A percentile compares a stretch with the other conserved stretches of the same genome.
phyloP scores from a whole-genome alignment of 1,140 invertebrate species.

The Bombus pyrosoma region DNA sequence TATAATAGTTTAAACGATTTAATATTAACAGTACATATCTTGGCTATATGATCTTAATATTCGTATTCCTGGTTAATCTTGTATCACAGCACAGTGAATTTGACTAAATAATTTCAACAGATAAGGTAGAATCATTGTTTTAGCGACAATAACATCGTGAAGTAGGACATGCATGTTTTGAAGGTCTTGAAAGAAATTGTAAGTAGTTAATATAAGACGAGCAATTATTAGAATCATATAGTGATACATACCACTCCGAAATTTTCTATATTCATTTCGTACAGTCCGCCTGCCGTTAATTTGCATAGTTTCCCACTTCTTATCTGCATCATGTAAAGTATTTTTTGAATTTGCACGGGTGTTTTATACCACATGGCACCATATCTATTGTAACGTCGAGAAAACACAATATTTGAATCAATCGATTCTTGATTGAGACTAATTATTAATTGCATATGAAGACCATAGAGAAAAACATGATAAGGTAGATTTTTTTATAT shows the following conservation, averaged over 20 bases:
- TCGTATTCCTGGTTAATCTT: background rate
- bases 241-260: background rate
- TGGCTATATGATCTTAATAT: background rate
- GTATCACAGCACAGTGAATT: background rate
- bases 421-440: background rate
- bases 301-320: background rate
- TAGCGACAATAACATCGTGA: slow-evolving; percentile 14
- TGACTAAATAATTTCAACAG: background rate
- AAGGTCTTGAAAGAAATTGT: slow-evolving; percentile 4
- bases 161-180: slow-evolving; percentile 24
- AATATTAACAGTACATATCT: background rate
- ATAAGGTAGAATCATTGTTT: background rate
- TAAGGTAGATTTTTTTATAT: background rate
- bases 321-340: slow-evolving; percentile 13
- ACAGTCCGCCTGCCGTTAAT: slow-evolving; percentile 4
- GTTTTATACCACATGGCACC: background rate
- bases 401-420: no score
- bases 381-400: background rate
- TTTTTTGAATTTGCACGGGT: background rate
- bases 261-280: slow-evolving; percentile 21
- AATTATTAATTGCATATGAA: background rate
- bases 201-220: background rate
- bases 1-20: background rate
- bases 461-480: background rate
- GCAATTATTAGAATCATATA: background rate